Base-by-base conservation (phyloP, 1,140 invertebrate species). In the Plectrocnemia conspersa region DNA sequence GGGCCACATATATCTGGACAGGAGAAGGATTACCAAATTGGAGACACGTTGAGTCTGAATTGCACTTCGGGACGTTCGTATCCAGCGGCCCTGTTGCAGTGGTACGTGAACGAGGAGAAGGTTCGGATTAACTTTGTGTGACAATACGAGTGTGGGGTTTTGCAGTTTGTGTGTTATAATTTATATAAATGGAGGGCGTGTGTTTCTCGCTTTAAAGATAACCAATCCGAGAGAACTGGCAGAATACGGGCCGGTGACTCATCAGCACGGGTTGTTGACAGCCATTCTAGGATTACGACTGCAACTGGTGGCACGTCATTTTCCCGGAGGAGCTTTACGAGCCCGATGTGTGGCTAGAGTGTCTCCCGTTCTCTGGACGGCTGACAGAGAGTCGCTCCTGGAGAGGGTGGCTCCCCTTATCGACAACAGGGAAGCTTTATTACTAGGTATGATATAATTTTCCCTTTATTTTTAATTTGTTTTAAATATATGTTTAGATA, bases 21-120 rank as follows among this genome's bases (percentile, higher is more conserved):
- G 60, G 80, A 87, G 65, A 77, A 82, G 67, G 81, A 87, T 67
- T 84, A 88, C 66, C 81, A 86, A 68, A 83, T 82, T 64, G 89
- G 88, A 25, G 87, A 91, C 65, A 80, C 82, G 50, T 77, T 91
- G 57, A 83, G 83, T 65, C 72, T 91, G 49, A 91, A 90, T 70
- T 91, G 89, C 68, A 89, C 87, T 13, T 90, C 88, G 19, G 83
- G 82, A 21, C 84, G 83, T 64, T 89, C 88, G 36, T 83, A 83
- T 68, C 88, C 88, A 21, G 79, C 83, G 15, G 84, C 88, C 7
- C 74, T 79, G 50, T 75, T 91, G 24, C 81, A 82, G 65, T 91
- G 87, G 86, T 88, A 82, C 72, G 86, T 91, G 67, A 89, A 91
- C 67, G 85, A 86, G 56, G 75, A 82, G 63, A 79, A 82, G 78